Evolutionary conservation across 2,797 vertebrate species (phyloP), one percentile per base, ranked within the genome.

Genomic region (Myotis daubentonii): DNA sequence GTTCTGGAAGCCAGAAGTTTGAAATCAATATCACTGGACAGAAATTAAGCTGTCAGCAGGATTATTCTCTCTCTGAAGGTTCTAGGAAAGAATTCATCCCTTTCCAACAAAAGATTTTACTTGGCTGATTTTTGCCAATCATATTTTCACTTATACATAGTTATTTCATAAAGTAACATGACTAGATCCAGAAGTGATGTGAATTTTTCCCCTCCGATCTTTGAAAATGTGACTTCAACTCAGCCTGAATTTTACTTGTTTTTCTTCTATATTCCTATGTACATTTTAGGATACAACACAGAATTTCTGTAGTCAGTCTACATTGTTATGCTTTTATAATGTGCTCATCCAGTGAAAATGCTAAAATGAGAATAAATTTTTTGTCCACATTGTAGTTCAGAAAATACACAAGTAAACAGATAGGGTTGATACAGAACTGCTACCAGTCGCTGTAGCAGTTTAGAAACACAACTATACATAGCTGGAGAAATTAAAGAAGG

Each of bases 101-200:
- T 85, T 80, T 11, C 17, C 65, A 68, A 10, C 36, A 33, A 65
- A 65, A 68, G 16, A 36, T 33, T 68, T 68, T 33, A 36, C 65
- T 68, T 5, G 41, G 19, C 19, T 95, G 55, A 66, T 80, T 78
- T 66, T 92, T 88, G 65, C 85, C 23, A 62, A 11, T 85, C 91
- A 5, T 90, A 2, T 47, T 89, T 96, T 89, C 94, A 86, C 28
- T 82, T 91, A 89, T 19, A 53, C 90, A 11, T 86, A 10, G 15
- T 80, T 80, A 87, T 89, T 95, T 94, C 68, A 62, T 91, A 81
- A 89, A 92, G 55, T 90, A 94, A 57, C 17, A 8, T 51, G 75
- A 60, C 1, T 91, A 1, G 36, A 53, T 89, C 65, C 25, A 83
- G 51, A 94, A 93, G 7, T 87, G n/a, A 33, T 83, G 28, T 12